A percentile compares a stretch with the other conserved stretches of the same genome.
phyloP scores from a whole-genome alignment of 2,113 vertebrate genomes.

The Ailuropoda melanoleuca region DNA sequence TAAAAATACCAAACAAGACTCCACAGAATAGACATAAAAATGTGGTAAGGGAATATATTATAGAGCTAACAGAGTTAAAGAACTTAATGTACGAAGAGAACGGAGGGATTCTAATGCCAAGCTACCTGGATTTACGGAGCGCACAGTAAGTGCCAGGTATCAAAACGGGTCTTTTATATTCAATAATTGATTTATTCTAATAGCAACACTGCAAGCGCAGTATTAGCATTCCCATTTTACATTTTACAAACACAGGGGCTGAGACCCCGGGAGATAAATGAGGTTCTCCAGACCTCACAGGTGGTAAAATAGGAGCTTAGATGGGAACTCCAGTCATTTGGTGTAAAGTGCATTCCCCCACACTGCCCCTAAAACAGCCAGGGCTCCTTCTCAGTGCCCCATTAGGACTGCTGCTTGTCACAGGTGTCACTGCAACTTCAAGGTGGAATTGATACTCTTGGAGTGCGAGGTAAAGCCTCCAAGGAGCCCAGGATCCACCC shows the following conservation, averaged over 20 bases:
- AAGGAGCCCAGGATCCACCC: too few species aligned
- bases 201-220: rapidly evolving
- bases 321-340: background rate
- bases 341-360: background rate
- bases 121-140: background rate
- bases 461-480: background rate
- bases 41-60: too few species aligned
- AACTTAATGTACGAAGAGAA: background rate
- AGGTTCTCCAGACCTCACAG: background rate
- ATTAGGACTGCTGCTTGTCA: background rate
- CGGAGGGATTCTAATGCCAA: background rate
- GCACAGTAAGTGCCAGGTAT: rapidly evolving
- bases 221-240: background rate
- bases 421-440: background rate
- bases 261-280: background rate
- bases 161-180: background rate
- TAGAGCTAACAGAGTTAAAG: background rate
- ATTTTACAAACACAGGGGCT: background rate
- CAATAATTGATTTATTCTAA: background rate
- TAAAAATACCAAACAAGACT: conserved; percentile 10
- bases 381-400: background rate
- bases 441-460: background rate
- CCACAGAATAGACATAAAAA: background rate
- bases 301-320: background rate
- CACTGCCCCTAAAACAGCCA: background rate